A percentile compares a stretch with the other conserved stretches of the same genome.
These are phyloP conservation scores for Mellivora capensis DNA, from an alignment of 2,113 vertebrate species.

Conservation along the genomic window DNA sequence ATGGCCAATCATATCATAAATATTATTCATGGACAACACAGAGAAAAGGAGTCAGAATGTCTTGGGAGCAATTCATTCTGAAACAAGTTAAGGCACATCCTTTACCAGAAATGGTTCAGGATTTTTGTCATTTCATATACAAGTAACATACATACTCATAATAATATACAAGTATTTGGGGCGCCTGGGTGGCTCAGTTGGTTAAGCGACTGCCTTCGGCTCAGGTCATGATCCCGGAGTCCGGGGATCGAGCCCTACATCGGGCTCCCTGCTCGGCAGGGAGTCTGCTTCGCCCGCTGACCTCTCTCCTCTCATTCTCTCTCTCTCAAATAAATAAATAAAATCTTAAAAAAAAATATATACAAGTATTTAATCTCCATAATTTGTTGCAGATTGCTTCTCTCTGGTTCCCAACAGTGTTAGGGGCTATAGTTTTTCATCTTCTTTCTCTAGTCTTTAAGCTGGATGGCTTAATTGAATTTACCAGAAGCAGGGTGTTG, in stretches of 20 bases:
- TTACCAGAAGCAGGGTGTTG: neutral
- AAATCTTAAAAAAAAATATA: no score
- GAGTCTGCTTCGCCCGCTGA: no score
- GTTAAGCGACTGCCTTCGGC: no score
- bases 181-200: no score
- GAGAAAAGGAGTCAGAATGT: neutral
- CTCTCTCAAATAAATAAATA: no score
- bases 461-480: neutral
- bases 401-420: neutral
- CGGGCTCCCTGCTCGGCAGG: no score
- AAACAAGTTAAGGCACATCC: neutral
- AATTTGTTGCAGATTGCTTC: neutral
- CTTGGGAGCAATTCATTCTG: neutral
- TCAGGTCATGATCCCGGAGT: no score
- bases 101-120: neutral
- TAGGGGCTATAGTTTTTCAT: neutral
- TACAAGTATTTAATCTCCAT: neutral
- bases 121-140: neutral
- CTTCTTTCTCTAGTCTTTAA: neutral
- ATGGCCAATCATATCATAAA: slow-evolving; percentile 21
- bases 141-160: neutral
- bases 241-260: no score
- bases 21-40: neutral
- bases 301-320: no score
- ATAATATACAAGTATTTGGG: neutral